Conservation (phyloP, 2,113 vertebrate genomes). For the Melospiza melodia region DNA sequence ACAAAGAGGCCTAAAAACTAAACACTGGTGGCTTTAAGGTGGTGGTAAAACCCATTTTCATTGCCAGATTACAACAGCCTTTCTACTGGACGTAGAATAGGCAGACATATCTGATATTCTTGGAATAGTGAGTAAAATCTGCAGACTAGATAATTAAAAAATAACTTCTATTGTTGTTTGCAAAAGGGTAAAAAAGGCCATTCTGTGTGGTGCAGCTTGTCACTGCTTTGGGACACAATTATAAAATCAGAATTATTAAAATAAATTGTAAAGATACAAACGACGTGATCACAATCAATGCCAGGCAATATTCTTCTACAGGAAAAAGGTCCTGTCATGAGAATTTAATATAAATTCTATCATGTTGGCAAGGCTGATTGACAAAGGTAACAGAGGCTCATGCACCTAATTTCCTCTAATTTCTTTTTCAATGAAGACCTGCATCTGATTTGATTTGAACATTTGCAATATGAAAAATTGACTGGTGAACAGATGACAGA, state of each 20-base stretch:
- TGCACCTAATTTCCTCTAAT: neutral
- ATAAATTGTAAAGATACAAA: neutral
- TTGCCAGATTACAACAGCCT: neutral
- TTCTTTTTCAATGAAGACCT: neutral
- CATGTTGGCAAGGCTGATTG: neutral
- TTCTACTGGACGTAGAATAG: neutral
- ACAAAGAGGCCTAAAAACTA: conserved; percentile 2
- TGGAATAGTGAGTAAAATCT: neutral
- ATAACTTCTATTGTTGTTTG: neutral
- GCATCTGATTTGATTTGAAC: neutral
- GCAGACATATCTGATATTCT: neutral
- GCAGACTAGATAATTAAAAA: neutral
- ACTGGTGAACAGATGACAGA: neutral
- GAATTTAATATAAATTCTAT: neutral
- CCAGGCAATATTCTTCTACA: neutral
- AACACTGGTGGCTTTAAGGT: neutral
- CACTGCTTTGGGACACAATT: neutral
- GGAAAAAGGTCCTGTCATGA: neutral
- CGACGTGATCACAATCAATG: neutral
- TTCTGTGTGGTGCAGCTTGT: neutral
- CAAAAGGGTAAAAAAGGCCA: neutral
- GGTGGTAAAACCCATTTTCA: neutral
- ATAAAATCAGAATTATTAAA: neutral
- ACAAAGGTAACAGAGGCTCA: neutral
- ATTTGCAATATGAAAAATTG: neutral